These are phyloP conservation scores for Chironomus tentans DNA, from an alignment of 2,888 invertebrate genomes.

Conservation along the genomic window DNA sequence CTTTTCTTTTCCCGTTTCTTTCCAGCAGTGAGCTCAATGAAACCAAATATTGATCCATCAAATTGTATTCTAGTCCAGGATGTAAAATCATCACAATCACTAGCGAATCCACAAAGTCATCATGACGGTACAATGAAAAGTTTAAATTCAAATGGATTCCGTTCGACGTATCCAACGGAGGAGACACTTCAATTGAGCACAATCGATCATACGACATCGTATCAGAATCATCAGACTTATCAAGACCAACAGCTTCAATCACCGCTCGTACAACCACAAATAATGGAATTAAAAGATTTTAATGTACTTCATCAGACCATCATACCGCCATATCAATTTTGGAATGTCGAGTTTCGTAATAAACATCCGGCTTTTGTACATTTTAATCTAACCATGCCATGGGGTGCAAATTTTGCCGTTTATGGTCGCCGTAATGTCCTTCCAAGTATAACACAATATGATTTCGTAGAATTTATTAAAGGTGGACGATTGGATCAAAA, in stretches of 20 bases:
- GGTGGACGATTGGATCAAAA: slow-evolving; percentile 74
- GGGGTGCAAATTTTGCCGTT: slow-evolving; percentile 91
- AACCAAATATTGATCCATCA: slow-evolving; percentile 76
- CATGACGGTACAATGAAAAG: slow-evolving; percentile 1
- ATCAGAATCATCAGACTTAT: slow-evolving; percentile 36
- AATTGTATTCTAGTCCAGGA: slow-evolving; percentile 87
- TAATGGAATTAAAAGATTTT: slow-evolving; percentile 73
- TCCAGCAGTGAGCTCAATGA: slow-evolving; percentile 84
- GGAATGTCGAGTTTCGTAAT: slow-evolving; percentile 87
- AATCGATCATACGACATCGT: slow-evolving; percentile 52
- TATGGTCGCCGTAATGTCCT: slow-evolving; percentile 91
- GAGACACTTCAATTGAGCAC: slow-evolving; percentile 67
- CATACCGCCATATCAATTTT: slow-evolving; percentile 84
- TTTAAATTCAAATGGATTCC: slow-evolving; percentile 36
- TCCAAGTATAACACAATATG: slow-evolving; percentile 94
- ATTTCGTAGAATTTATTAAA: slow-evolving; percentile 90
- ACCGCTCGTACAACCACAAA: slow-evolving; percentile 67
- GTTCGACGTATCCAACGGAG: slow-evolving; percentile 62
- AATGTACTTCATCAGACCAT: slow-evolving; percentile 75
- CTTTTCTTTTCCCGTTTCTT: not conserved
- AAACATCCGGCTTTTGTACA: slow-evolving; percentile 82
- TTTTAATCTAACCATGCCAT: slow-evolving; percentile 81
- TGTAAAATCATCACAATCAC: slow-evolving; percentile 46
- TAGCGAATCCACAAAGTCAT: slow-evolving; percentile 15
- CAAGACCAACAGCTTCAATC: slow-evolving; percentile 49